Evolutionary conservation across 2,113 vertebrate genomes (phyloP).

Genomic region (Lichenostomus cassidix): DNA sequence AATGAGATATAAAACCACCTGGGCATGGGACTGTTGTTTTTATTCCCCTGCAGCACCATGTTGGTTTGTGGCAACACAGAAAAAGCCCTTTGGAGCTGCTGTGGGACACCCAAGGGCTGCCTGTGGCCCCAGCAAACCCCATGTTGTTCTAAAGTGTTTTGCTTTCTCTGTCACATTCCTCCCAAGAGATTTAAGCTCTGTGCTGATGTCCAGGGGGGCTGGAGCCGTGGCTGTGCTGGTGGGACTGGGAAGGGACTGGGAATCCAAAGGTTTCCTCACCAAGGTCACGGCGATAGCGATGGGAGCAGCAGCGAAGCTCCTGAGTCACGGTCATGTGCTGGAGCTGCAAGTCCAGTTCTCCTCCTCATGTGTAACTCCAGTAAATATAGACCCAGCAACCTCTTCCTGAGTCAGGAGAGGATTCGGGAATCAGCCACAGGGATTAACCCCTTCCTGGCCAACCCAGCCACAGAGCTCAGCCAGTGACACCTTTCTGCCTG

Average conservation of each 20-base stretch:
- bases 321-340: slow-evolving; percentile 38
- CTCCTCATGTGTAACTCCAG: neutral
- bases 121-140: neutral
- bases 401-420: neutral
- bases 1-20: rapidly evolving
- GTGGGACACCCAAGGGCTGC: neutral
- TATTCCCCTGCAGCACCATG: rapidly evolving
- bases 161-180: neutral
- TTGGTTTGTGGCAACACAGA: rapidly evolving
- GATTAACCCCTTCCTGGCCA: neutral
- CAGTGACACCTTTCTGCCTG: neutral
- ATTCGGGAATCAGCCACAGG: neutral
- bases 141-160: neutral
- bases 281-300: neutral
- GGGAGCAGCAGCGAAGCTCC: neutral
- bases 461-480: neutral
- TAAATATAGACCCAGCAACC: neutral
- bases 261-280: neutral
- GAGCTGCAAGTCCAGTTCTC: neutral
- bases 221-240: rapidly evolving
- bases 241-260: neutral
- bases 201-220: neutral
- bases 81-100: neutral
- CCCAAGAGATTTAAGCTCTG: neutral
- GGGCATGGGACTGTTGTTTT: rapidly evolving